Conservation (phyloP, 2,888 invertebrate species). For the Tenodera sinensis region DNA sequence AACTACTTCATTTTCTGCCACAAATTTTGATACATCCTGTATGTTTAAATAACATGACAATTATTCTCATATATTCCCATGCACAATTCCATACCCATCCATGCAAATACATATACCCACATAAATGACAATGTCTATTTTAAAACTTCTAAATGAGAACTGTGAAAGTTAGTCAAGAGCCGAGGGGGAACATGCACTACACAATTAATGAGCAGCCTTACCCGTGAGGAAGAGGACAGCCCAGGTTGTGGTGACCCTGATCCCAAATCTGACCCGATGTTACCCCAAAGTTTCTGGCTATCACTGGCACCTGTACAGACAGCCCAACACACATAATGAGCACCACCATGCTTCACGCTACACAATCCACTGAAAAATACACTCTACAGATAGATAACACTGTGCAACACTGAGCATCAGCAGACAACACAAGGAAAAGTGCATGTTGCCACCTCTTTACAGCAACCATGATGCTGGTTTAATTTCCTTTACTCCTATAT, state of each 20-base stretch:
- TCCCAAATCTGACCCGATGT: slow-evolving; percentile 51
- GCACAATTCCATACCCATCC: not conserved
- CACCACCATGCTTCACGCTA: not conserved
- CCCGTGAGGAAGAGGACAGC: slow-evolving; percentile 54
- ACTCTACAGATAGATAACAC: not conserved
- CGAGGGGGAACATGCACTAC: not conserved
- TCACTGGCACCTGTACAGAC: slow-evolving; percentile 49
- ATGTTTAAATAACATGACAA: not conserved
- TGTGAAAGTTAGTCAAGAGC: not conserved
- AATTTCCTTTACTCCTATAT: not conserved
- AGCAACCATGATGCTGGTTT: not conserved
- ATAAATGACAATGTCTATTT: not conserved
- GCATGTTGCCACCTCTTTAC: not conserved
- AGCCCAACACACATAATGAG: slow-evolving; percentile 11
- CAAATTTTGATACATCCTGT: too few species aligned
- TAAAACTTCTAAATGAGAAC: not conserved
- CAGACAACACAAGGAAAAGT: slow-evolving; percentile 21
- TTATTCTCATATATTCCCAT: not conserved
- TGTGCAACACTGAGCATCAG: not conserved
- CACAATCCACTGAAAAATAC: not conserved
- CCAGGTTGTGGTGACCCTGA: slow-evolving; percentile 51
- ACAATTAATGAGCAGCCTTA: slow-evolving; percentile 43
- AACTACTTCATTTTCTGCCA: too few species aligned
- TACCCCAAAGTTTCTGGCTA: slow-evolving; percentile 54
- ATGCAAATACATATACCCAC: not conserved